Percentiles rank a stretch among this genome's conserved stretches.
phyloP scores from a whole-genome alignment of 2,797 vertebrate species.

The Parambassis ranga region DNA sequence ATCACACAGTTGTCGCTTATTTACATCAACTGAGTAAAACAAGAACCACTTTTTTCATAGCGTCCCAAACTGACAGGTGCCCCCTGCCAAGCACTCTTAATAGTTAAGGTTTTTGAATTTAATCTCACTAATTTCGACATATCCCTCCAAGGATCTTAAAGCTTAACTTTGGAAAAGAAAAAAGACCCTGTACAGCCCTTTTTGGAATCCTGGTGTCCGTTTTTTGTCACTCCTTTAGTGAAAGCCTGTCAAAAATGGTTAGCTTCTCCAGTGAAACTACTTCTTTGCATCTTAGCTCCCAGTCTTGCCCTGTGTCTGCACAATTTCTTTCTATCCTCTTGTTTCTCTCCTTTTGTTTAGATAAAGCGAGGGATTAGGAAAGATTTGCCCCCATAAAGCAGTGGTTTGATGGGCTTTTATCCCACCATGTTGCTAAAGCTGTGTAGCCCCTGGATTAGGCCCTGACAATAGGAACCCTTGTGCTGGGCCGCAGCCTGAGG shows the following conservation, averaged over 20 bases:
- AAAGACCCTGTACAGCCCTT: conserved; percentile 55
- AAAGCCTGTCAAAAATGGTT: conserved; percentile 98
- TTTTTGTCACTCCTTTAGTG: conserved; percentile 82
- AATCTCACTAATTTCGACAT: conserved; percentile 76
- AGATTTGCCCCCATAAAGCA: conserved; percentile 99
- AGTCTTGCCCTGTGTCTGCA: conserved; percentile 92
- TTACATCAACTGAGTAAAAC: conserved; percentile 57
- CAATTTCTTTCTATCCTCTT: conserved; percentile 86
- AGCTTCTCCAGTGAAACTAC: conserved; percentile 95
- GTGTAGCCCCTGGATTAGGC: conserved; percentile 97
- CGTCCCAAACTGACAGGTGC: conserved; percentile 58
- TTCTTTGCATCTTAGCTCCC: conserved; percentile 96
- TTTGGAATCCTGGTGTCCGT: conserved; percentile 70
- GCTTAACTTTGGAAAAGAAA: conserved; percentile 64
- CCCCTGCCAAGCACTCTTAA: conserved; percentile 64
- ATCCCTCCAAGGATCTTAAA: conserved; percentile 72
- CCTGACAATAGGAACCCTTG: conserved; percentile 98
- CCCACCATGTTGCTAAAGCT: conserved; percentile 98
- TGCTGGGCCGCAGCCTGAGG: conserved; percentile 90
- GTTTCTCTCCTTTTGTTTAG: conserved; percentile 94
- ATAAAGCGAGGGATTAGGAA: conserved; percentile 99
- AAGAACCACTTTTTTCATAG: conserved; percentile 30
- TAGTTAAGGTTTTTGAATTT: conserved; percentile 66
- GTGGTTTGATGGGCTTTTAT: conserved; percentile 99
- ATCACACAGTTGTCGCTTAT: conserved; percentile 62